These are phyloP conservation scores for Chromis chromis DNA, from an alignment of 2,797 vertebrate genomes.

Conservation along the genomic window DNA sequence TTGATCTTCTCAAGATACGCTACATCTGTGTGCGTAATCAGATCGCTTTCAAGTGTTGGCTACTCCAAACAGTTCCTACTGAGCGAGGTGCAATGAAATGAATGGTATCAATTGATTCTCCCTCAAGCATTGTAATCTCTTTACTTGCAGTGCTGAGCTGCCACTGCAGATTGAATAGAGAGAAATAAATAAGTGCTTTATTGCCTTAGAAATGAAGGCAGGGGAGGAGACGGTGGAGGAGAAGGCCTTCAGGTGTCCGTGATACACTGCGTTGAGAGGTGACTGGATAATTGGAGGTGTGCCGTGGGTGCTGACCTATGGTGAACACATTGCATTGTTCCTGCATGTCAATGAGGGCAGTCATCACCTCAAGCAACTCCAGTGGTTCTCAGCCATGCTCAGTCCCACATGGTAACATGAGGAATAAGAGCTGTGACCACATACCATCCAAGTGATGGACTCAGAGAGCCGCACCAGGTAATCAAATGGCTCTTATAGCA, in stretches of 20 bases:
- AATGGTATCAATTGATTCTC: constrained; percentile 80
- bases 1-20: constrained; percentile 11
- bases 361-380: constrained; percentile 41
- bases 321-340: constrained; percentile 42
- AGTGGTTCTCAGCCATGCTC: constrained; percentile 7
- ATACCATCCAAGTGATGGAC: constrained; percentile 50
- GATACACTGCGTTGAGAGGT: constrained; percentile 69
- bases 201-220: constrained; percentile 74
- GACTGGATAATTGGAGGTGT: constrained; percentile 77
- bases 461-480: constrained; percentile 50
- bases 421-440: constrained; percentile 36
- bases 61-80: constrained; percentile 65
- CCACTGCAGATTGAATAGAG: constrained; percentile 74
- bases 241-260: constrained; percentile 64
- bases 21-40: constrained; percentile 12
- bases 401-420: constrained; percentile 26
- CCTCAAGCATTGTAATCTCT: constrained; percentile 81
- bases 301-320: constrained; percentile 49
- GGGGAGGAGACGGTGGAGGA: constrained; percentile 9
- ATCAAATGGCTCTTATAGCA: constrained; percentile 61
- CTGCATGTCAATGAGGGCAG: constrained; percentile 58
- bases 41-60: constrained; percentile 50
- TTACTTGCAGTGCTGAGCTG: constrained; percentile 77
- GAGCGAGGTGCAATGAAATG: constrained; percentile 59
- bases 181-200: constrained; percentile 80